Evolutionary conservation across 1,140 invertebrate genomes (phyloP).

Genomic region (Diplogasteroides magnus): DNA sequence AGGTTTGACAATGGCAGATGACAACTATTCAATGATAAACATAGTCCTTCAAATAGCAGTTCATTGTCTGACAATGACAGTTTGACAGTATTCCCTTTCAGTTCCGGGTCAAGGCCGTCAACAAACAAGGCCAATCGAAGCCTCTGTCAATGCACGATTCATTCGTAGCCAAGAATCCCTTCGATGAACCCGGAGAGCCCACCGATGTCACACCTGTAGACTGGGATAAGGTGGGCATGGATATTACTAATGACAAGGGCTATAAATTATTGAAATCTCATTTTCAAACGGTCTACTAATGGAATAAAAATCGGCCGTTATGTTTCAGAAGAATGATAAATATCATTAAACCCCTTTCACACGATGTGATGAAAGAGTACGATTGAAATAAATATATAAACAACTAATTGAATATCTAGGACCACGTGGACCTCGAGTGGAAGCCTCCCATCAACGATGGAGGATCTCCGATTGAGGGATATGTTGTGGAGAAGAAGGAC

Average conservation of each 20-base stretch:
- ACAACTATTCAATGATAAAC: too few relatives aligned
- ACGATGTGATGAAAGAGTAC: too few relatives aligned
- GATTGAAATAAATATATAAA: too few relatives aligned
- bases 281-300: too few relatives aligned
- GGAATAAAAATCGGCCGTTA: too few relatives aligned
- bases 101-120: constrained; percentile 82
- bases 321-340: too few relatives aligned
- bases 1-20: constrained; percentile 48
- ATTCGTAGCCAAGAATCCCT: constrained; percentile 92
- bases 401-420: too few relatives aligned
- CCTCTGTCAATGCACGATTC: constrained; percentile 78
- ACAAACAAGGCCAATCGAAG: constrained; percentile 89
- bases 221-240: constrained; percentile 77
- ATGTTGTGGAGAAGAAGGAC: constrained; percentile 91
- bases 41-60: neutral
- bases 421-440: constrained; percentile 85
- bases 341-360: too few relatives aligned
- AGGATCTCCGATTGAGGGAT: constrained; percentile 82
- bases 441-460: constrained; percentile 82
- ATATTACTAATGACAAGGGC: too few relatives aligned
- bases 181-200: constrained; percentile 86
- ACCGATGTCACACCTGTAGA: constrained; percentile 81
- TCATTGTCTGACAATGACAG: too few relatives aligned
- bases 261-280: too few relatives aligned
- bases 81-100: constrained; percentile 21